Conservation (phyloP, 2,113 vertebrate genomes). For the Melanerpes formicivorus region DNA sequence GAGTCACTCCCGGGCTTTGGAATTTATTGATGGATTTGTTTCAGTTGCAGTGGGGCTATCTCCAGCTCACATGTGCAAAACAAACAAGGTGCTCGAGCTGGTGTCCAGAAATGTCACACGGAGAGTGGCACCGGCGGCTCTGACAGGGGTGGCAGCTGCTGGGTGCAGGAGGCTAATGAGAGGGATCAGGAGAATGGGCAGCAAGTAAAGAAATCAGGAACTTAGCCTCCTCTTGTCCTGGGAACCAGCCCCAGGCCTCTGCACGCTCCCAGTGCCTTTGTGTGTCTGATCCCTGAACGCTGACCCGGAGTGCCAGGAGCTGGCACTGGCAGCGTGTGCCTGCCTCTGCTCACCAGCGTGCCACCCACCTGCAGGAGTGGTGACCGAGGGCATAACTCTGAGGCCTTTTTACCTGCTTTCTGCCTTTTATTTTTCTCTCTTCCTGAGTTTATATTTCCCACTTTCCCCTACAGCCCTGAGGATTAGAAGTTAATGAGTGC, state of each 20-base stretch:
- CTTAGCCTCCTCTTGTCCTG: not conserved
- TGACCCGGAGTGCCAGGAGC: rapidly evolving
- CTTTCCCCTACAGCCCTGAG: not conserved
- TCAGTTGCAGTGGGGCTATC: not conserved
- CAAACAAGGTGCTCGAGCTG: not conserved
- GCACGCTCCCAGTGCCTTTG: not conserved
- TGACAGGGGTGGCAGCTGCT: rapidly evolving
- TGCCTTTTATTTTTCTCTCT: not conserved
- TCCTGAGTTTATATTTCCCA: not conserved
- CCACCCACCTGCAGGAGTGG: not conserved
- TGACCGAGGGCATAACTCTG: not conserved
- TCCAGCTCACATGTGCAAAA: constrained; percentile 27
- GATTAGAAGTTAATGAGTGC: not conserved
- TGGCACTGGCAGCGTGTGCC: not conserved
- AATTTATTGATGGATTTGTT: constrained; percentile 68
- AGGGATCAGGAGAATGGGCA: not conserved
- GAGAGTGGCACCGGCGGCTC: not conserved
- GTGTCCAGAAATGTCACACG: not conserved
- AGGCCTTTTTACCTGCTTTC: not conserved
- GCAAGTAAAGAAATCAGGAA: not conserved
- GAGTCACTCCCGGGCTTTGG: constrained; percentile 47
- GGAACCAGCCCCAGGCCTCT: not conserved
- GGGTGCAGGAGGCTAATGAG: not conserved
- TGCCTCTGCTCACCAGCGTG: rapidly evolving
- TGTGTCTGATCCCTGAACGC: not conserved